Base-by-base conservation (phyloP, 2,113 vertebrate genomes). In the Nematolebias whitei region DNA sequence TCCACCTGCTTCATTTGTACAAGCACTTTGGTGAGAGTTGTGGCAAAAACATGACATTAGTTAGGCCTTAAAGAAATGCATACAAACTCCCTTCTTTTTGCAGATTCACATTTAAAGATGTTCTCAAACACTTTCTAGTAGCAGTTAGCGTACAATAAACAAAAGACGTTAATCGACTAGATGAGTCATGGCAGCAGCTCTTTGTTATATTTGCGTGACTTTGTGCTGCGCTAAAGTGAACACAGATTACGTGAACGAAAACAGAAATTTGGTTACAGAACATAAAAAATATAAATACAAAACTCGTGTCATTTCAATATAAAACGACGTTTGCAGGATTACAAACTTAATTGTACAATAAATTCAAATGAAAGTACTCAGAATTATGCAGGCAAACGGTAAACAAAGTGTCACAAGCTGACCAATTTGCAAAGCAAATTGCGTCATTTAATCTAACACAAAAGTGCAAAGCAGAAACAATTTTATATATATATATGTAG, bases 21-120 rank as follows among this genome's bases (percentile, higher is more conserved):
- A 84, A 93, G 92, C 93, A 93, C 93, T 93, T 94, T 82, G 92
- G 91, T 93, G 92, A 92, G 78, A 90, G 86, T 86, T 88, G 85
- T 84, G 90, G 83, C 85, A 85, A 84, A 86, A 85, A 87, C 82
- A 79, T 60, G 75, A 86, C 74, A 83, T 60, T 83, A 66, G 76
- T 85, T 87, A 90, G 81, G 74, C 84, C 75, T 44, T 38, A 63
- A 39, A 72, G 76, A 85, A 84, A 85, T 18, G 19, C 49, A 39
- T 74, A 83, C 64, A 73, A 69, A 76, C 71, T 69, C 68, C 76
- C 61, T 85, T 80, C 57, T 71, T 88, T 92, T 92, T 92, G 89
- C 90, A 92, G 91, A 85, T 86, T 90, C 62, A 91, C 74, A 85
- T 92, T 90, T 92, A 79, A 85, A 91, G 90, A 88, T 88, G 89